These are phyloP conservation scores for Lasioglossum villosulum DNA, from an alignment of 2,888 invertebrate species.

Conservation along the genomic window DNA sequence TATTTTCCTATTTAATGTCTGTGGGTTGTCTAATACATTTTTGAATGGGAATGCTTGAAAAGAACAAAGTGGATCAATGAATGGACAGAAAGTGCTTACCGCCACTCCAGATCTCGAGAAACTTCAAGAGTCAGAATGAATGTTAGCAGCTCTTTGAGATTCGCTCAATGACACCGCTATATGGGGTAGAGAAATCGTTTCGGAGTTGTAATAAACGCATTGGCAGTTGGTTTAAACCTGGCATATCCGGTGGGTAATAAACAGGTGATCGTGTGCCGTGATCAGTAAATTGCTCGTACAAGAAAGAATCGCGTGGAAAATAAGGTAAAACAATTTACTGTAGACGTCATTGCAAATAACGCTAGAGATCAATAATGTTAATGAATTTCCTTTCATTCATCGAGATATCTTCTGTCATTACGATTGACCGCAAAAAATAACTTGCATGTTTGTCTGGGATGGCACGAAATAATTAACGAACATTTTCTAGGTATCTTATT, in stretches of 20 bases:
- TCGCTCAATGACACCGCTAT: background rate
- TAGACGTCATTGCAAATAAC: constrained; percentile 38
- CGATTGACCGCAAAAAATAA: background rate
- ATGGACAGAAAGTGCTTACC: background rate
- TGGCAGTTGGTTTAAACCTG: background rate
- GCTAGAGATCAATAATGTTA: background rate
- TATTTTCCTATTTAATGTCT: background rate
- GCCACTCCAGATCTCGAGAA: background rate
- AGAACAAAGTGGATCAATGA: background rate
- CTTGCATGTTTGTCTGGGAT: background rate
- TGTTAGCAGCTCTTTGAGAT: background rate
- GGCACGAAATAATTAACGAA: background rate
- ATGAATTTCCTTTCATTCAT: constrained; percentile 16
- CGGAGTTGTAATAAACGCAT: background rate
- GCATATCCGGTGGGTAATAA: background rate
- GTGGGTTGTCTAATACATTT: background rate
- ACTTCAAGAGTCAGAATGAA: background rate
- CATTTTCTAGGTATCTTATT: background rate
- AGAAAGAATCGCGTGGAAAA: constrained; percentile 7
- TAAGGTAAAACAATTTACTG: constrained; percentile 20
- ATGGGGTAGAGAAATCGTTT: background rate
- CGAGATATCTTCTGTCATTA: background rate
- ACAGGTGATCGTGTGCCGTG: background rate
- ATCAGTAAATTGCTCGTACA: constrained; percentile 17
- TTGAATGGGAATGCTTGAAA: background rate